Evolutionary conservation across 2,797 vertebrate genomes (phyloP).

Genomic region (Ciconia nigra): DNA sequence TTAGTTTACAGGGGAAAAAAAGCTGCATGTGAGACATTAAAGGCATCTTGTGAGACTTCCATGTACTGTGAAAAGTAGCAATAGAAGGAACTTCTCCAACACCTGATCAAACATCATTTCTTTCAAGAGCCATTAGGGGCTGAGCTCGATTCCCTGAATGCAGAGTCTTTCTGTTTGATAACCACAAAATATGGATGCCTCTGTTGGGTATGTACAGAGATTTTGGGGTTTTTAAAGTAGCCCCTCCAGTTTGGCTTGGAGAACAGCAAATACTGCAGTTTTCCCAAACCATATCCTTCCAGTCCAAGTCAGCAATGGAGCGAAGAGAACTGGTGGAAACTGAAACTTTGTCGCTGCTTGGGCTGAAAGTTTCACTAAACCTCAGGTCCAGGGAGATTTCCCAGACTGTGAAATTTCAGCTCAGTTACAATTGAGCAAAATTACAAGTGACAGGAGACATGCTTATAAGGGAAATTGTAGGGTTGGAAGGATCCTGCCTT

Average conservation of each 20-base stretch:
- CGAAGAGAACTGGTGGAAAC: not conserved
- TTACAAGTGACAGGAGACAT: not conserved
- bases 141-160: accelerated
- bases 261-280: not conserved
- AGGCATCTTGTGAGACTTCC: not conserved
- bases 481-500: not conserved
- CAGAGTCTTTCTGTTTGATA: not conserved
- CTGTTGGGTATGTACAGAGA: not conserved
- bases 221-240: not conserved
- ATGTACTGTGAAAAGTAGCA: not conserved
- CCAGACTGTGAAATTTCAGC: not conserved
- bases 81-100: not conserved
- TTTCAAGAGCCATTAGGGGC: not conserved
- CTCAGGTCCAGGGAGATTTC: not conserved
- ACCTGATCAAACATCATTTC: not conserved
- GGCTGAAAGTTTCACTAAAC: not conserved
- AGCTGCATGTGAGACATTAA: not conserved
- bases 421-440: not conserved
- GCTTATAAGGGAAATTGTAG: not conserved
- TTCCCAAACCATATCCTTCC: not conserved
- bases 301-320: not conserved
- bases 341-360: not conserved
- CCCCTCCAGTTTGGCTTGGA: not conserved
- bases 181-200: not conserved
- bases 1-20: not conserved